Base-by-base conservation (phyloP, 2,113 vertebrate species). In the Platycercus adscitus region DNA sequence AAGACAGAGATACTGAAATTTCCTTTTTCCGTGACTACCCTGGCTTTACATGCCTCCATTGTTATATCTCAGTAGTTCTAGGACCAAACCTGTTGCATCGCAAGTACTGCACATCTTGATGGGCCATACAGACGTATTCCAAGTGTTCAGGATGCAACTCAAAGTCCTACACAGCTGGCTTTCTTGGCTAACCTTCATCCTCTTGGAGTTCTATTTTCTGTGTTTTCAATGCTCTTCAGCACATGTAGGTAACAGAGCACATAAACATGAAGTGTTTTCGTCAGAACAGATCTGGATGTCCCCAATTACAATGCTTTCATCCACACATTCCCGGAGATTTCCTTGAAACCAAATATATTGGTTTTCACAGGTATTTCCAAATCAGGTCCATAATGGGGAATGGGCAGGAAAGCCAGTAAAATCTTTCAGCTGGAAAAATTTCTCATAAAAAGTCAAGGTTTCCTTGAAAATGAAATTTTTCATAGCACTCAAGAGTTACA, bases 401-500 rank as follows among this genome's bases (percentile, higher is more conserved):
- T 9, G 41, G 90, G 91, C 69, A 93, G 16, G 28, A 87, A 53
- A 93, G 91, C 71, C 94, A 96, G 87, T 94, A 95, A 96, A 94
- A 71, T 31, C 81, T 91, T 91, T 95, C 96, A 95, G 93, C 95
- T 94, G 93, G 85, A 96, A 90, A 91, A 77, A 89, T 72, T 93
- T 93, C 95, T 72, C 55, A 93, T 97, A 93, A 95, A 97, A 94
- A 95, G 43, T 78, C 55, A 95, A 81, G 56, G 69, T 70, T 95
- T 96, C 87, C 89, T 94, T 91, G 85, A 91, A 97, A 96, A 96
- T 94, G 82, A 97, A 95, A 68, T 82, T 89, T 96, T 96, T 96
- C 93, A 96, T 96, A 96, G 94, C 71, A 91, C 95, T 96, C 94
- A 50, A 23, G 96, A 96, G 95, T 71, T 94, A 75, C 75, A 91